Conservation (phyloP, 2,797 vertebrate genomes). For the Sebastes baramenuke region DNA sequence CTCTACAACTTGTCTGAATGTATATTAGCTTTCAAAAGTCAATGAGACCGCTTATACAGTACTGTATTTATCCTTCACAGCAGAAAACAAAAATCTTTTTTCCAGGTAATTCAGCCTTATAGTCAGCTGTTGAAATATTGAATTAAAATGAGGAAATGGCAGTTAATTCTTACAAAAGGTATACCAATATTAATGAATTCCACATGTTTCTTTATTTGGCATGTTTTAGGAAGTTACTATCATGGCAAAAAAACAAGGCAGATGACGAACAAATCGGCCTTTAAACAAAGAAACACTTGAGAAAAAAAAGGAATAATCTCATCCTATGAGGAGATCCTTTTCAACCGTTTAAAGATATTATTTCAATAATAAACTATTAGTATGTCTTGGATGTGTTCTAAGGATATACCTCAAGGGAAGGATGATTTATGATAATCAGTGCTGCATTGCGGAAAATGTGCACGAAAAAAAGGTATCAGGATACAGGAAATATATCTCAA, state of each 20-base stretch:
- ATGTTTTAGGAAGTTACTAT: neutral
- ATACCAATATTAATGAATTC: neutral
- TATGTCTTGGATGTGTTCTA: neutral
- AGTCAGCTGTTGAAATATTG: neutral
- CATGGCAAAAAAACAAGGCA: neutral
- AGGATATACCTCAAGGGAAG: neutral
- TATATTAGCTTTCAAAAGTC: slow-evolving; percentile 4
- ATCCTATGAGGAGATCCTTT: neutral
- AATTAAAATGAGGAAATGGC: neutral
- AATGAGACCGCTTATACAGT: neutral
- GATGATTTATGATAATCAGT: slow-evolving; percentile 3
- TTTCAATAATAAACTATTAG: neutral
- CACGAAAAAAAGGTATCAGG: neutral
- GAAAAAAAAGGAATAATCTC: neutral
- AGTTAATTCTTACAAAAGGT: neutral
- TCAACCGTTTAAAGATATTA: neutral
- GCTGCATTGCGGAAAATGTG: neutral
- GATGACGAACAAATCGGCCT: neutral
- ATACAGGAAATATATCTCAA: slow-evolving; percentile 2
- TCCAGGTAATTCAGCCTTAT: neutral
- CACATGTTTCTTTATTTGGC: neutral
- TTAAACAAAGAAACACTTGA: neutral
- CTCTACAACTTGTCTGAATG: slow-evolving; percentile 7
- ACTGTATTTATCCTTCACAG: neutral
- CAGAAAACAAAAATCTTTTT: neutral